Evolutionary conservation across 30 jellyfish, hydroid and myxozoan genomes (phyloP).

Genomic region (Nemopilema nomurai): DNA sequence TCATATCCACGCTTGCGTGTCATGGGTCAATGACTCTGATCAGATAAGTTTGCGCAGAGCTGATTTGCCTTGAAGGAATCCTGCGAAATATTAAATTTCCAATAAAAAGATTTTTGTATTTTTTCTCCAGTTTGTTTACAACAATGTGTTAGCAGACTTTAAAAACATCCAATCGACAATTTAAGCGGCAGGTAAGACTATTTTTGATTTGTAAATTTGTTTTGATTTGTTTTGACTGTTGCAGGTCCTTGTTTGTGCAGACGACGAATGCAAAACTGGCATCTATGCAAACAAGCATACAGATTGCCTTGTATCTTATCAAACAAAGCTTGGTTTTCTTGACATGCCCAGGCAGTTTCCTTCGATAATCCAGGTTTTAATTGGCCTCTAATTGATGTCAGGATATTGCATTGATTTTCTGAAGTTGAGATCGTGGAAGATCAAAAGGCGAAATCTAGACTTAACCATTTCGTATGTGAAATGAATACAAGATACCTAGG

Average conservation of each 20-base stretch:
- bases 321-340: too few species aligned
- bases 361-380: too few species aligned
- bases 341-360: too few species aligned
- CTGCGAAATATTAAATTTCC: background rate
- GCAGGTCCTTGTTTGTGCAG: constrained; percentile 60
- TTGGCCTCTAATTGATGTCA: too few species aligned
- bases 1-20: constrained; percentile 32
- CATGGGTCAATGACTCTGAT: constrained; percentile 74
- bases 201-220: background rate
- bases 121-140: background rate
- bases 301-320: background rate
- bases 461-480: too few species aligned
- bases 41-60: background rate
- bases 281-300: background rate
- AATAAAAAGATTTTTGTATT: too few species aligned
- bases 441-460: too few species aligned
- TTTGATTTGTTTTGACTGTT: background rate
- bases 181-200: background rate
- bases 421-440: too few species aligned
- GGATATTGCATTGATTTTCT: too few species aligned
- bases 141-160: background rate
- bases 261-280: background rate
- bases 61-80: background rate
- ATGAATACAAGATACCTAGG: too few species aligned
- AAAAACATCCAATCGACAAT: background rate